A percentile compares a stretch with the other conserved stretches of the same genome.
These are phyloP conservation scores for Megalonaias nervosa DNA, from an alignment of 1,140 invertebrate species.

Conservation along the genomic window DNA sequence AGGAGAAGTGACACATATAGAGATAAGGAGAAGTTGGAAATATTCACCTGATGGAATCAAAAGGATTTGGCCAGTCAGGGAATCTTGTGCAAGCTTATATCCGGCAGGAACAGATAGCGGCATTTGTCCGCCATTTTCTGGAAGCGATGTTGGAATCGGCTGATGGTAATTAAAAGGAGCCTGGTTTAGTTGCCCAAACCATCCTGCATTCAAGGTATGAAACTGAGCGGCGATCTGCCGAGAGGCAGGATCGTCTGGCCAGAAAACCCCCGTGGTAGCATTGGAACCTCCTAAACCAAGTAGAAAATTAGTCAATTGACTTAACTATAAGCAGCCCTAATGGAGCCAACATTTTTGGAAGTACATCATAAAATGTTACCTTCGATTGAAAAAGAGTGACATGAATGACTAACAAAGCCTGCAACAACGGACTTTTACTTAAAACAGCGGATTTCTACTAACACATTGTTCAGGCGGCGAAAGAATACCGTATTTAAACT, in stretches of 20 bases:
- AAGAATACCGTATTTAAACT: neutral
- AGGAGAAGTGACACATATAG: no score
- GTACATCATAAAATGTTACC: no score
- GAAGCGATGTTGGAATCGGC: conserved; percentile 1
- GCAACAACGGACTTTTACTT: no score
- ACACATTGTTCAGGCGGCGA: neutral
- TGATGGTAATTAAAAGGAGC: conserved; percentile 18
- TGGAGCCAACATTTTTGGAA: no score
- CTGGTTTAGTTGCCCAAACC: conserved; percentile 10
- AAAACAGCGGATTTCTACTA: no score
- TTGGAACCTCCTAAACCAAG: conserved; percentile 13
- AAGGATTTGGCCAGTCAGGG: conserved; percentile 29
- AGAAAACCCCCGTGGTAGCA: conserved; percentile 13
- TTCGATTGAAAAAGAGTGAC: no score
- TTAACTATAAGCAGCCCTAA: neutral
- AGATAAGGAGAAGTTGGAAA: no score
- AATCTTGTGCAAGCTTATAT: conserved; percentile 32
- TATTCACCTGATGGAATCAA: conserved; percentile 22
- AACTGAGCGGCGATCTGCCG: conserved; percentile 31
- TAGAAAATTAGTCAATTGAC: neutral
- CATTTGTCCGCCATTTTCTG: conserved; percentile 3
- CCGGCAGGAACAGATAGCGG: conserved; percentile 27
- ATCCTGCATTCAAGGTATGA: conserved; percentile 4
- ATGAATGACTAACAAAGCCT: no score
- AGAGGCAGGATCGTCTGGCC: conserved; percentile 18